These are phyloP conservation scores for Eristalis tenax DNA, from an alignment of 2,888 invertebrate genomes.

Conservation along the genomic window DNA sequence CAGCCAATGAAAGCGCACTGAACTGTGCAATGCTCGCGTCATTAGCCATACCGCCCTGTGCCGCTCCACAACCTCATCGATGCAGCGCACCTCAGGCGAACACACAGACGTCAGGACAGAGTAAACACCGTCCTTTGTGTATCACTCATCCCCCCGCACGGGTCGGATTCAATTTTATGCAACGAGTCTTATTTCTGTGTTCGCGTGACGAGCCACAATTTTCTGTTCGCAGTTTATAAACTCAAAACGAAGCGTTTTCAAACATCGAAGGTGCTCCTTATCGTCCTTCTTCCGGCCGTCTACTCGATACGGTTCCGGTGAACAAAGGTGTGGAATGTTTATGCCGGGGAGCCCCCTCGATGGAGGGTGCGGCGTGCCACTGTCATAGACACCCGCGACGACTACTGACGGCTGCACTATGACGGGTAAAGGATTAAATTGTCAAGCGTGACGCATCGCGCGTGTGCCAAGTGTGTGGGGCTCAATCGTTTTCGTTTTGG, in stretches of 20 bases:
- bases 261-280: slow-evolving; percentile 28
- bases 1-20: slow-evolving; percentile 37
- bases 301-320: slow-evolving; percentile 20
- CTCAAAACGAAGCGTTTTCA: slow-evolving; percentile 3
- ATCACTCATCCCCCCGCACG: not conserved
- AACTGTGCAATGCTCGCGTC: slow-evolving; percentile 10
- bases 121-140: slow-evolving; percentile 7
- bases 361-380: slow-evolving; percentile 15
- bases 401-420: not conserved
- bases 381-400: not conserved
- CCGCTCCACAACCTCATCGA: not conserved
- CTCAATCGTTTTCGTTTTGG: slow-evolving; percentile 17
- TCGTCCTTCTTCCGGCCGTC: slow-evolving; percentile 61
- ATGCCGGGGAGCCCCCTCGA: slow-evolving; percentile 38
- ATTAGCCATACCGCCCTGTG: not conserved
- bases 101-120: not conserved
- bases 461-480: not conserved
- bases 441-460: slow-evolving; percentile 9
- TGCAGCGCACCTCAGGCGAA: not conserved
- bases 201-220: slow-evolving; percentile 58
- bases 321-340: slow-evolving; percentile 56
- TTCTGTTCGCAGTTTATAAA: slow-evolving; percentile 35
- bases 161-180: slow-evolving; percentile 12
- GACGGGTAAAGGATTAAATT: slow-evolving; percentile 32
- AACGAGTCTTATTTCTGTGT: slow-evolving; percentile 22